These are phyloP conservation scores for Drosophila truncata DNA, from an alignment of 1,140 invertebrate species.

Conservation along the genomic window DNA sequence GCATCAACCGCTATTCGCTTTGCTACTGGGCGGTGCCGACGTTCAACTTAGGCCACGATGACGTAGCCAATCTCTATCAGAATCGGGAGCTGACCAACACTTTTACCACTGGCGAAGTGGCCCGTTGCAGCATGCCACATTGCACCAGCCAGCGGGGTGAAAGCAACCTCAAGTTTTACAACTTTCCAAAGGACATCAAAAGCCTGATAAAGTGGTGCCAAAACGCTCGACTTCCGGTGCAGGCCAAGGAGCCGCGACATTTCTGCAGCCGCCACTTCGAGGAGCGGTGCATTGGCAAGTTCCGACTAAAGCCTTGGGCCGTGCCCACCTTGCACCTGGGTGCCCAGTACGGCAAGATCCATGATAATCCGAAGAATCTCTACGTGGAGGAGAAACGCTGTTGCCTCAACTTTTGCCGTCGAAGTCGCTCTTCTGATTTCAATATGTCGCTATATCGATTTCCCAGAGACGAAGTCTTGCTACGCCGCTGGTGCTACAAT, in stretches of 20 bases:
- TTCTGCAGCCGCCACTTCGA: conserved; percentile 81
- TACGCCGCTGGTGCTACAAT: conserved; percentile 82
- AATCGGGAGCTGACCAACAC: conserved; percentile 79
- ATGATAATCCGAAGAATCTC: conserved; percentile 78
- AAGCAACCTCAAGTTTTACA: conserved; percentile 81
- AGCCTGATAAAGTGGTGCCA: conserved; percentile 82
- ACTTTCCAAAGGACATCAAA: conserved; percentile 81
- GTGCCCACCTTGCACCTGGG: conserved; percentile 78
- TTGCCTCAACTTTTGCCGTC: conserved; percentile 75
- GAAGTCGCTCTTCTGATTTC: conserved; percentile 78
- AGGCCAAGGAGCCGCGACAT: conserved; percentile 77
- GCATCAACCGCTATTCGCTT: conserved; percentile 78
- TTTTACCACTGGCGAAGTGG: conserved; percentile 76
- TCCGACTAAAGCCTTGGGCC: conserved; percentile 79
- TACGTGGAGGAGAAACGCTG: conserved; percentile 81
- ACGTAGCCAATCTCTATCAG: conserved; percentile 82
- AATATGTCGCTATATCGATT: conserved; percentile 81
- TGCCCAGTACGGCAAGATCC: conserved; percentile 77
- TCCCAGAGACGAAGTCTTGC: conserved; percentile 70
- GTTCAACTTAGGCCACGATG: conserved; percentile 79
- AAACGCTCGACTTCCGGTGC: conserved; percentile 76
- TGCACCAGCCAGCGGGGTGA: conserved; percentile 77
- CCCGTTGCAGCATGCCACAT: conserved; percentile 80
- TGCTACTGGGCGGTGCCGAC: conserved; percentile 84
- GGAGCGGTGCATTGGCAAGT: conserved; percentile 81